These are phyloP conservation scores for Hozukius guyotensis DNA, from an alignment of 2,797 vertebrate genomes.

Conservation along the genomic window DNA sequence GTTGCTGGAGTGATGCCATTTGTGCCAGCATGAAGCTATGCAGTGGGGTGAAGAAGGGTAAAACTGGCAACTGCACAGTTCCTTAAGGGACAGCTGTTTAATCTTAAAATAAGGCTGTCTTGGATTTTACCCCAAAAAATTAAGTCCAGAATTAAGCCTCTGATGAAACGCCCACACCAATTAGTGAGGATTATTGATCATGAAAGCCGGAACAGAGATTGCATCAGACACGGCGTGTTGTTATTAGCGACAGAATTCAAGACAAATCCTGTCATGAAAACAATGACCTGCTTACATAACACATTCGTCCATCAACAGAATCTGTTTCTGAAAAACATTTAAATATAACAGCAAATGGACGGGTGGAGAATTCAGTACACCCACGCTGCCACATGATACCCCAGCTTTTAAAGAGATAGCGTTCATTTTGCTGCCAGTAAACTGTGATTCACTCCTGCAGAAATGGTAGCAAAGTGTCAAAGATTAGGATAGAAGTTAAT, in stretches of 20 bases:
- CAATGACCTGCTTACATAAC: conserved; percentile 49
- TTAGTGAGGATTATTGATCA: neutral
- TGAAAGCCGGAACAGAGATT: neutral
- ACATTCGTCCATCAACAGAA: conserved; percentile 26
- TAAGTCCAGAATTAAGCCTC: neutral
- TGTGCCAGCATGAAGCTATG: neutral
- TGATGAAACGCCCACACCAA: conserved; percentile 1
- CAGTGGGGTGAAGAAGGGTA: neutral
- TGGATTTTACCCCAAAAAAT: neutral
- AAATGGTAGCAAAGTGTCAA: conserved; percentile 13
- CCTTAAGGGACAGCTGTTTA: conserved; percentile 5
- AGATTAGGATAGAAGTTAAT: conserved; percentile 24
- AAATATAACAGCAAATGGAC: conserved; percentile 56
- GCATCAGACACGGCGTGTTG: neutral
- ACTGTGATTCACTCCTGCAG: conserved; percentile 35
- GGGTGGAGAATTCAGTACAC: conserved; percentile 27
- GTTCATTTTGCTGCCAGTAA: conserved; percentile 32
- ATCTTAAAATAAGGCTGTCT: neutral
- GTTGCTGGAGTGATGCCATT: neutral
- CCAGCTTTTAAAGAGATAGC: conserved; percentile 41
- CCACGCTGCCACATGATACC: conserved; percentile 45
- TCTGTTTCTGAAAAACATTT: conserved; percentile 37
- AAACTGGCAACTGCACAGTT: conserved; percentile 1
- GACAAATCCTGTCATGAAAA: conserved; percentile 28
- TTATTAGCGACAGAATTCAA: neutral